phyloP scores from a whole-genome alignment of 2,113 vertebrate species.

The human region GRCh38 chr16:4082501-4083000 shows the following conservation, averaged over 20 bases:
- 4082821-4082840: neutral
- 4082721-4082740: too few relatives aligned
- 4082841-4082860: neutral
- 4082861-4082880: neutral
- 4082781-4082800: neutral
- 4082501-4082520: neutral
- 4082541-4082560: neutral
- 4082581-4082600: neutral
- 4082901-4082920: neutral
- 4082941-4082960: neutral
- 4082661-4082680: too few relatives aligned
- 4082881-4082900: neutral
- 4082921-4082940: neutral
- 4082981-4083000: neutral
- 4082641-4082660: neutral
- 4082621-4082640: too few relatives aligned
- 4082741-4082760: rapidly evolving
- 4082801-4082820: neutral
- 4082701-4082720: too few relatives aligned
- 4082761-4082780: neutral
- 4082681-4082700: too few relatives aligned
- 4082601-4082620: neutral
- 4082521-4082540: neutral
- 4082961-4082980: neutral
- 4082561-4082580: neutral